These are phyloP conservation scores for Halocaridina rubra DNA, from an alignment of 2,888 invertebrate species.

Conservation along the genomic window DNA sequence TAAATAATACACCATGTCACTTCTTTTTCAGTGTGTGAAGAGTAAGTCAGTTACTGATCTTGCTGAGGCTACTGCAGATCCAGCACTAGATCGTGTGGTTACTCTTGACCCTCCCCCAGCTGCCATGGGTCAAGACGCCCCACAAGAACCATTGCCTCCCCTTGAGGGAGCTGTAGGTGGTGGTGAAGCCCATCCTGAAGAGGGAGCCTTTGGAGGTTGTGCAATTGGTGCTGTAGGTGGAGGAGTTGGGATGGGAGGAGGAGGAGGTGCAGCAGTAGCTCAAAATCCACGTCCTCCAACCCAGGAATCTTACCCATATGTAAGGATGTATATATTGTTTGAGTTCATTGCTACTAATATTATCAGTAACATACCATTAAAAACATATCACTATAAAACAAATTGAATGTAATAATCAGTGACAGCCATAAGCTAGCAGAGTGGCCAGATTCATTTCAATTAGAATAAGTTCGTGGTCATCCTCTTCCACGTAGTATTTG, in stretches of 20 bases:
- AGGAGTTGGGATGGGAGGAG: neutral
- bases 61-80: slow-evolving; percentile 94
- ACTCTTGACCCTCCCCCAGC: slow-evolving; percentile 60
- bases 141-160: slow-evolving; percentile 26
- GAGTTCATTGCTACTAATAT: too few species aligned
- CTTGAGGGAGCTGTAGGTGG: slow-evolving; percentile 57
- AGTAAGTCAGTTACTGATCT: slow-evolving; percentile 97
- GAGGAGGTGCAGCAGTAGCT: neutral
- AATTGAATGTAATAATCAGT: too few species aligned
- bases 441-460: too few species aligned
- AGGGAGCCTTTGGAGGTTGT: slow-evolving; percentile 42
- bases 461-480: too few species aligned
- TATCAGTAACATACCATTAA: too few species aligned
- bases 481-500: too few species aligned
- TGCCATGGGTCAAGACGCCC: slow-evolving; percentile 23
- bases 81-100: slow-evolving; percentile 74
- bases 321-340: neutral
- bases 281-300: neutral
- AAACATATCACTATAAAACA: too few species aligned
- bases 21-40: slow-evolving; percentile 85
- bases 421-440: too few species aligned
- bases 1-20: neutral
- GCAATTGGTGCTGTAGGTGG: neutral
- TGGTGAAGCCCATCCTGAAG: slow-evolving; percentile 30
- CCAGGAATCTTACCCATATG: slow-evolving; percentile 29